Conservation (phyloP, 2,797 vertebrate species). For the Naso thynnoides region DNA sequence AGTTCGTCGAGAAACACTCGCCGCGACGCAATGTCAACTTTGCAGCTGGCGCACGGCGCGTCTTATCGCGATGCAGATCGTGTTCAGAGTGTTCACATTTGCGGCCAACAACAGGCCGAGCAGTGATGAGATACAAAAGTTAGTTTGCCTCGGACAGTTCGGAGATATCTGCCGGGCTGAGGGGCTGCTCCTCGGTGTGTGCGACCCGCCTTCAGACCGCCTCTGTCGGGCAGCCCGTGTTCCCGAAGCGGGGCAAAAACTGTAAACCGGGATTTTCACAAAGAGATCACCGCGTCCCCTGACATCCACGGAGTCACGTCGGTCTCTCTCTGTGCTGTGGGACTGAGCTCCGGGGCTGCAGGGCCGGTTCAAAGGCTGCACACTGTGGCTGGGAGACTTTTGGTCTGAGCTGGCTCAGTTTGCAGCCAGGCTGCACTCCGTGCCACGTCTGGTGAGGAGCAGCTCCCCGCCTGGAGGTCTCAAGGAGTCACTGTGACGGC, state of each 20-base stretch:
- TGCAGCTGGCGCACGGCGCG: constrained; percentile 29
- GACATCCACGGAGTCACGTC: constrained; percentile 9
- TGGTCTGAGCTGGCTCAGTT: constrained; percentile 35
- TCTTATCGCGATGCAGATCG: neutral
- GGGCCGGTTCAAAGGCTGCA: constrained; percentile 36
- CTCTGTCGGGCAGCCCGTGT: neutral
- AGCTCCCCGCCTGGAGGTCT: too few relatives aligned
- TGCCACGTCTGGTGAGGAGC: constrained; percentile 55
- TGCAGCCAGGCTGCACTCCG: constrained; percentile 26
- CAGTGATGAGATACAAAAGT: accelerated
- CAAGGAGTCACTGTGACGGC: too few relatives aligned
- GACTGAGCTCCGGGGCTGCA: neutral
- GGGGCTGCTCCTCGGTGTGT: neutral
- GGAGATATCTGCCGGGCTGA: constrained; percentile 11
- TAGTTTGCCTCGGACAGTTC: accelerated
- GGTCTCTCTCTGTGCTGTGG: neutral
- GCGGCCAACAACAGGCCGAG: neutral
- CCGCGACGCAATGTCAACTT: constrained; percentile 67
- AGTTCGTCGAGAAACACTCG: constrained; percentile 21
- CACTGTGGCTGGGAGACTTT: constrained; percentile 28
- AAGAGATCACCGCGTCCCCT: neutral
- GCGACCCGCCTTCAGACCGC: neutral
- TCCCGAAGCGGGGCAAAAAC: neutral
- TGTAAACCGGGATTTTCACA: neutral
- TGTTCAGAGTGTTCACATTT: neutral